Conservation (phyloP, 2,888 invertebrate species). For the Arenicola marina region DNA sequence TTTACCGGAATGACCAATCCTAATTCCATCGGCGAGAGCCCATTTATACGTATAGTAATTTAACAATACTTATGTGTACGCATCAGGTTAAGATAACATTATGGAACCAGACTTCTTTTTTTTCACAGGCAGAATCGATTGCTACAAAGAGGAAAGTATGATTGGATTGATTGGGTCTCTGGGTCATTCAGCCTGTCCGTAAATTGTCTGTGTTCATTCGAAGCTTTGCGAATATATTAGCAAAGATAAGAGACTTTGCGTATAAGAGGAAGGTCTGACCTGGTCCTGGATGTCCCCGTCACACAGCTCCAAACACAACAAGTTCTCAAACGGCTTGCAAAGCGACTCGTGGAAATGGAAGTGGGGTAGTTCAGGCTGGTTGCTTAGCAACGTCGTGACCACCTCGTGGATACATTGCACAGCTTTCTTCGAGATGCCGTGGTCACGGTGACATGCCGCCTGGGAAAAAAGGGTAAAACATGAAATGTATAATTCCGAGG, state of each 20-base stretch:
- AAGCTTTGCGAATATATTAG: not conserved
- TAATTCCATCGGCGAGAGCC: too few relatives aligned
- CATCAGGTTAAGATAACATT: too few relatives aligned
- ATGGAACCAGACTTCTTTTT: too few relatives aligned
- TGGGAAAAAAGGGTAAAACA: too few relatives aligned
- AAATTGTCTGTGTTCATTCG: not conserved
- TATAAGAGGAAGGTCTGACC: conserved; percentile 61
- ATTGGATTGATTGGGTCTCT: too few relatives aligned
- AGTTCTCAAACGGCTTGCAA: conserved; percentile 92
- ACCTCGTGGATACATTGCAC: conserved; percentile 88
- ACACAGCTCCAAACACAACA: conserved; percentile 89
- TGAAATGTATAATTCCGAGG: too few relatives aligned
- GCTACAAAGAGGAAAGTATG: too few relatives aligned
- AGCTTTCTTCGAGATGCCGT: conserved; percentile 85
- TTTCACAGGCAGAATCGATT: too few relatives aligned
- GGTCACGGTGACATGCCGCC: conserved; percentile 90
- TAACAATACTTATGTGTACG: too few relatives aligned
- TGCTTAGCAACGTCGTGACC: conserved; percentile 82
- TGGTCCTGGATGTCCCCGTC: conserved; percentile 86
- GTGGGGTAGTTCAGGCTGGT: conserved; percentile 85
- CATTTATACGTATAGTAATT: too few relatives aligned
- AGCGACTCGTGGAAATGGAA: conserved; percentile 95
- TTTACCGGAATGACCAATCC: too few relatives aligned
- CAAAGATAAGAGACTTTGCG: not conserved
- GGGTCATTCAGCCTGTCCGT: not conserved